Evolutionary conservation across 2,797 vertebrate species (phyloP).

Genomic region (Limosa lapponica): DNA sequence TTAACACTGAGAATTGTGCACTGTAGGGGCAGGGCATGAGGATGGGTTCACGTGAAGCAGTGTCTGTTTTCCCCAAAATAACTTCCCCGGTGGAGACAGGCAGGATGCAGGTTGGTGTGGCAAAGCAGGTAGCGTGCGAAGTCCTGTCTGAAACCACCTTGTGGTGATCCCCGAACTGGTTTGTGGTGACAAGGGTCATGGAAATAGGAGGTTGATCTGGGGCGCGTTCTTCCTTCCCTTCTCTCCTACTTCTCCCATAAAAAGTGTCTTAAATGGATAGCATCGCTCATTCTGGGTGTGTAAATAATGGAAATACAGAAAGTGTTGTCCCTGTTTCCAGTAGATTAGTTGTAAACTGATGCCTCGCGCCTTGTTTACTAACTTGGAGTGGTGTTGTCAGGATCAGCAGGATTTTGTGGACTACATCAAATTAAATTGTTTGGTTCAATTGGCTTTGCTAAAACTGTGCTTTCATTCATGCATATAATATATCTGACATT

Average conservation of each 20-base stretch:
- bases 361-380: background rate
- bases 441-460: slow-evolving; percentile 2
- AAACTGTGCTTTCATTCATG: slow-evolving; percentile 24
- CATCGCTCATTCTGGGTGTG: rapidly evolving
- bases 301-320: rapidly evolving
- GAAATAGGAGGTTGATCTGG: background rate
- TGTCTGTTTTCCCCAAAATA: no score
- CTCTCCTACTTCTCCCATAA: background rate
- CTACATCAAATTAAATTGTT: background rate
- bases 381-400: background rate
- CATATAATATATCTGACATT: background rate
- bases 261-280: background rate
- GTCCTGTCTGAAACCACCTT: background rate
- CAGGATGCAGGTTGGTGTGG: background rate
- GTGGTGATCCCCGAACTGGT: background rate
- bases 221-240: rapidly evolving
- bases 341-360: background rate
- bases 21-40: background rate
- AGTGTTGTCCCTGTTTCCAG: background rate
- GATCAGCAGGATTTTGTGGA: background rate
- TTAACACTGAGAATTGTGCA: rapidly evolving
- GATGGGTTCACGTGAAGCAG: background rate
- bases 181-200: no score
- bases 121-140: background rate
- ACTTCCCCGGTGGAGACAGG: rapidly evolving